phyloP scores from a whole-genome alignment of 2,113 vertebrate genomes.

The Isichthys henryi region DNA sequence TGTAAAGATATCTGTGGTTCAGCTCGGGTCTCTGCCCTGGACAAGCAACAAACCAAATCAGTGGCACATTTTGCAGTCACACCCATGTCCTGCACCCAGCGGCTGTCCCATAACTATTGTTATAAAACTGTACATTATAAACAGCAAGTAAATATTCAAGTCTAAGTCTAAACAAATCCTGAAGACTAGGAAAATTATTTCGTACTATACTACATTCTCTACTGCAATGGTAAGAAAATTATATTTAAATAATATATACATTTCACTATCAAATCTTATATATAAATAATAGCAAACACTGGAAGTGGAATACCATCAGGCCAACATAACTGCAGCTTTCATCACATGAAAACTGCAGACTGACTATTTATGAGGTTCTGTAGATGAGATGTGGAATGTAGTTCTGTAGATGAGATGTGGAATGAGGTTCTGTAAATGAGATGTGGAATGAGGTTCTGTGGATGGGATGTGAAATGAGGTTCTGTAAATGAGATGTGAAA shows the following conservation, averaged over 20 bases:
- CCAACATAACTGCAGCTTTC: neutral
- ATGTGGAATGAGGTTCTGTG: too few species aligned
- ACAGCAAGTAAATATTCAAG: neutral
- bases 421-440: too few species aligned
- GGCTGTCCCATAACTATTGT: neutral
- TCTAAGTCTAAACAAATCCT: neutral
- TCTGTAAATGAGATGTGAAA: too few species aligned
- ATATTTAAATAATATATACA: neutral
- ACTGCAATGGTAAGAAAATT: neutral
- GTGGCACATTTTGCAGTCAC: neutral
- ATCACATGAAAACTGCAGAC: neutral
- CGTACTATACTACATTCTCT: neutral
- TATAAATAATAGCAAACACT: neutral
- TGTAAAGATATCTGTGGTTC: neutral
- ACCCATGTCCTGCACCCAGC: neutral
- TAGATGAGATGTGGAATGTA: neutral
- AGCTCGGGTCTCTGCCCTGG: neutral
- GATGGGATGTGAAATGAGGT: too few species aligned
- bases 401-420: too few species aligned
- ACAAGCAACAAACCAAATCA: neutral
- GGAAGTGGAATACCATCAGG: neutral
- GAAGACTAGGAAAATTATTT: neutral
- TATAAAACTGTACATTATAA: neutral
- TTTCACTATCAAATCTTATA: neutral
- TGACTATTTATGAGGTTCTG: neutral